Evolutionary conservation across 2,113 vertebrate species (phyloP).

Genomic region (Sakesphorus luctuosus): DNA sequence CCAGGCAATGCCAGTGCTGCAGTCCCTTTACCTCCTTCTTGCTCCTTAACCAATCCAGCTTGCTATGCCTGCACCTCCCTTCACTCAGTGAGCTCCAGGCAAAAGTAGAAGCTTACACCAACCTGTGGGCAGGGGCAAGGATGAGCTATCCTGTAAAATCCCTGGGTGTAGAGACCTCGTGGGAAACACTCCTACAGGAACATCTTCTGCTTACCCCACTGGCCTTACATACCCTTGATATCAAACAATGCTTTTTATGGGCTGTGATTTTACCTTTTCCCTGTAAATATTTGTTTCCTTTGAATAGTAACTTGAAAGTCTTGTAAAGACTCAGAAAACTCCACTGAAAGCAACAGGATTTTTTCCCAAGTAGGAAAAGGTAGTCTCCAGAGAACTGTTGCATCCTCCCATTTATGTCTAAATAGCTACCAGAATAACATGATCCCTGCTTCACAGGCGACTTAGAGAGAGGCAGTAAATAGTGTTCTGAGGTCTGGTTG

Average conservation of each 20-base stretch:
- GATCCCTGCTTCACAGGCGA: background rate
- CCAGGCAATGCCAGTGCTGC: background rate
- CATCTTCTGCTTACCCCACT: background rate
- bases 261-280: background rate
- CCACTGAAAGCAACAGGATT: background rate
- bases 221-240: background rate
- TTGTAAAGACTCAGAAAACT: background rate
- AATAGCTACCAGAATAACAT: background rate
- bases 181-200: background rate
- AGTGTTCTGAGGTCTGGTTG: background rate
- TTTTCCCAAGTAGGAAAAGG: background rate
- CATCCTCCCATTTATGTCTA: background rate
- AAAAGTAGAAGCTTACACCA: background rate
- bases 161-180: background rate
- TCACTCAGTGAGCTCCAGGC: background rate
- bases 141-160: background rate
- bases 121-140: background rate
- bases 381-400: background rate
- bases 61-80: background rate
- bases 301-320: background rate
- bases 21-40: background rate
- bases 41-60: background rate
- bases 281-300: background rate
- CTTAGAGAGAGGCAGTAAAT: background rate
- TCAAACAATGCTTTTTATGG: background rate